A percentile compares a stretch with the other conserved stretches of the same genome.
Conservation (phyloP, 2,797 vertebrate species). For the Zonotrichia albicollis region DNA sequence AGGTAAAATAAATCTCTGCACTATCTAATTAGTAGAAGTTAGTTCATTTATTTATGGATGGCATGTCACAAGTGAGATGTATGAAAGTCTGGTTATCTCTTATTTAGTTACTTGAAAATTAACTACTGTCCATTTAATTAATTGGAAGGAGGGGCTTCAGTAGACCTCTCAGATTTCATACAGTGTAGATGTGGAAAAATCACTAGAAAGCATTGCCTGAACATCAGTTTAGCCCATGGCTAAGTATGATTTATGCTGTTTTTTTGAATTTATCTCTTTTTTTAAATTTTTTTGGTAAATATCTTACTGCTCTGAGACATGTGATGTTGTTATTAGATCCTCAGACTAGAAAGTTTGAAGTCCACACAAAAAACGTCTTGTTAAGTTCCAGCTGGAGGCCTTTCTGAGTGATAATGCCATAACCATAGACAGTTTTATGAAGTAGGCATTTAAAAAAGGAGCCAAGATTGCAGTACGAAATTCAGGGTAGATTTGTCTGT, state of each 20-base stretch:
- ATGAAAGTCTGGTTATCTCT: rapidly evolving
- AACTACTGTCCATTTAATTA: neutral
- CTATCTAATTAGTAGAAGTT: neutral
- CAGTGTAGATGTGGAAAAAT: neutral
- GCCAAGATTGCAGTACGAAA: neutral
- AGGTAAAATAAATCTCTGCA: neutral
- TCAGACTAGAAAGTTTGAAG: neutral
- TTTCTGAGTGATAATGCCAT: neutral
- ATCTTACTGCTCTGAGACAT: neutral
- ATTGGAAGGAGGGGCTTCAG: neutral
- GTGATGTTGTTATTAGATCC: neutral
- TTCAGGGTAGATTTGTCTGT: neutral
- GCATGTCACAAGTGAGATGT: neutral
- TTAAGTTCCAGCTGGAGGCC: neutral
- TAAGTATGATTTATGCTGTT: neutral
- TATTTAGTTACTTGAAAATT: neutral
- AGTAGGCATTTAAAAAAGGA: neutral
- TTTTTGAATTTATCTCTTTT: neutral
- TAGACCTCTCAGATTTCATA: neutral
- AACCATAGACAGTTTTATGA: neutral
- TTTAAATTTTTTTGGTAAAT: neutral
- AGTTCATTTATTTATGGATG: neutral
- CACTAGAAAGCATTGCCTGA: neutral
- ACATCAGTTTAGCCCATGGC: neutral
- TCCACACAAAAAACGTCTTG: neutral